phyloP scores from a whole-genome alignment of 2,888 invertebrate species.

The Cheilosia vernalis region DNA sequence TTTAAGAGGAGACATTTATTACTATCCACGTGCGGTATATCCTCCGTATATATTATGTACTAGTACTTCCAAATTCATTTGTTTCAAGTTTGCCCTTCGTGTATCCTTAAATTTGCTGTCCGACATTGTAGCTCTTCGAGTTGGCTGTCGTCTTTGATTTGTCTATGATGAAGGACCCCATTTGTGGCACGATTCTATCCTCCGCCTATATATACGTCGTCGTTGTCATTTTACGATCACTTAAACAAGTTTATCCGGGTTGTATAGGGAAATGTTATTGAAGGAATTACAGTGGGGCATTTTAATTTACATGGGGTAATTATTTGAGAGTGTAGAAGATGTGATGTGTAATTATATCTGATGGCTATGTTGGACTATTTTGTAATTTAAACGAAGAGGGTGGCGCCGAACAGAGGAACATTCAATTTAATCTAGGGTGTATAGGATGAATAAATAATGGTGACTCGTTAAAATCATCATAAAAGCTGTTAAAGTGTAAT shows the following conservation, averaged over 20 bases:
- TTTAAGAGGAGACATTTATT: slow-evolving; percentile 62
- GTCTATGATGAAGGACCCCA: slow-evolving; percentile 41
- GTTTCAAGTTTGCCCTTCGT: neutral
- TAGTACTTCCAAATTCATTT: slow-evolving; percentile 34
- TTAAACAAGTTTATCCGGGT: slow-evolving; percentile 25
- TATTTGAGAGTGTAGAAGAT: slow-evolving; percentile 22
- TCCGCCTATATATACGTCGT: neutral
- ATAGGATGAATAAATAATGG: slow-evolving; percentile 15
- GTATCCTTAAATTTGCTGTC: neutral
- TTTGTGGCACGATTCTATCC: slow-evolving; percentile 26
- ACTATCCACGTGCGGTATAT: slow-evolving; percentile 39
- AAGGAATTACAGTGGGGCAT: slow-evolving; percentile 6
- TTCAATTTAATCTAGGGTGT: neutral
- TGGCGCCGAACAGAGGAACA: neutral
- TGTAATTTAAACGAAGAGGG: neutral
- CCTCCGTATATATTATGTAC: neutral
- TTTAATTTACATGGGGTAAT: slow-evolving; percentile 31
- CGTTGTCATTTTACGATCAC: slow-evolving; percentile 16
- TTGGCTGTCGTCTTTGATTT: slow-evolving; percentile 44
- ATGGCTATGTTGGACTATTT: slow-evolving; percentile 24
- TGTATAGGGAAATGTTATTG: slow-evolving; percentile 13
- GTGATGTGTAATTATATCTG: slow-evolving; percentile 24
- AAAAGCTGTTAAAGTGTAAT: neutral
- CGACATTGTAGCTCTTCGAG: neutral
- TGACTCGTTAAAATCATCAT: slow-evolving; percentile 10